Base-by-base conservation (phyloP, 1,140 invertebrate genomes). In the Achroia grisella region DNA sequence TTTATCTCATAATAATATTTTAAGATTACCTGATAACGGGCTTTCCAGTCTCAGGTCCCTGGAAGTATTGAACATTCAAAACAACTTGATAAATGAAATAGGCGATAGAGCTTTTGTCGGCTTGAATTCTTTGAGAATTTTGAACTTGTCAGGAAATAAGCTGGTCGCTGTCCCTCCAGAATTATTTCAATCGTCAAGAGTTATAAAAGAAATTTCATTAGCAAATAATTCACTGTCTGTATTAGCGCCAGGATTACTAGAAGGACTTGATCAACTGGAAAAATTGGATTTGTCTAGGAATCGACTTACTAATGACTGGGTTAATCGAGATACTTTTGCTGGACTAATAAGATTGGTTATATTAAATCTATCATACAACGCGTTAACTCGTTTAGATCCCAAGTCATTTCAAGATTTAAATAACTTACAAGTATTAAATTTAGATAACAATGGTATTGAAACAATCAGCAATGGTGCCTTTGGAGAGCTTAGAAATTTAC, bases 211-310 rank as follows among this genome's bases (percentile, higher is more conserved):
- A 71, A 87, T 97, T 36, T 89, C 94, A 67, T 86, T 96, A 41
- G 91, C 92, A 50, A 95, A 95, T 74, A 95, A 96, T 78, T 93
- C 93, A 0, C 79, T 96, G 35, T 89, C 90, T 46, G 91, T 93
- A 4, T 80, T 95, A 12, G 93, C 93, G 8, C 92, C 93, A 0
- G 93, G 93, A 13, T 68, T 95, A 28, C 86, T 96, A 37, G 91
- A 93, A 71, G 90, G 91, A 23, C 86, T 97, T 32, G 91, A 92
- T 62, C 90, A 93, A 62, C 84, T 98, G 15, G 89, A 92, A 63
- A 88, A 90, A 35, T 83, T 97, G 27, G 94, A 97, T 86, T 85
- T 96, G 40, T 93, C 92, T 11, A 81, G 86, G 48, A 96, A 97
- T 76, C 89, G 91, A 48, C 81, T 97, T 11, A 92, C 91, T 17